phyloP scores from a whole-genome alignment of 1,140 invertebrate species.

The Hermatobates lingyangjiaoensis region DNA sequence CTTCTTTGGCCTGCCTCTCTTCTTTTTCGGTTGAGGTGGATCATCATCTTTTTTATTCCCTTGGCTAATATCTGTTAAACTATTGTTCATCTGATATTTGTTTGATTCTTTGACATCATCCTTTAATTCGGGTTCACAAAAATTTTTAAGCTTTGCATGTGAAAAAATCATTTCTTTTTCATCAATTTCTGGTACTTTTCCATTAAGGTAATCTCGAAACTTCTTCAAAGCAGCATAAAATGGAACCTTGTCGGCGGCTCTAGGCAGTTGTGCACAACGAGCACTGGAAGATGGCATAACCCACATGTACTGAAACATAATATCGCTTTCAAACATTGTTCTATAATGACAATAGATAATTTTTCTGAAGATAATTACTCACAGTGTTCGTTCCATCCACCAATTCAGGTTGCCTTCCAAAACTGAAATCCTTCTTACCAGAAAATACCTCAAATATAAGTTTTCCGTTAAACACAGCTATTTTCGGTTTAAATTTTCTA shows the following conservation, averaged over 20 bases:
- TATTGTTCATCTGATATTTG: slow-evolving; percentile 9
- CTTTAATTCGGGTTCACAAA: slow-evolving; percentile 21
- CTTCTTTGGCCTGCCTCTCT: slow-evolving; percentile 68
- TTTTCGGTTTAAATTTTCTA: slow-evolving; percentile 81
- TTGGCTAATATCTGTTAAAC: slow-evolving; percentile 27
- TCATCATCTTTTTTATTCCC: slow-evolving; percentile 22
- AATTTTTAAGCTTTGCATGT: slow-evolving; percentile 43
- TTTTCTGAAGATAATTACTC: slow-evolving; percentile 25
- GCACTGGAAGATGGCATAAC: slow-evolving; percentile 97
- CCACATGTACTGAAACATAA: slow-evolving; percentile 72
- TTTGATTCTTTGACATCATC: slow-evolving; percentile 22
- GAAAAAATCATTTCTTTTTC: slow-evolving; percentile 84
- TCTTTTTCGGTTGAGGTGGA: slow-evolving; percentile 46
- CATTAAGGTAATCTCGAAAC: slow-evolving; percentile 85
- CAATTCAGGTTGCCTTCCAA: slow-evolving; percentile 82
- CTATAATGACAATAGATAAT: slow-evolving; percentile 13
- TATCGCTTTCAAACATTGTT: too few relatives aligned
- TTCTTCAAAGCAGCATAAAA: slow-evolving; percentile 90
- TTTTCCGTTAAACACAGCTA: slow-evolving; percentile 96
- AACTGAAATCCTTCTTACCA: slow-evolving; percentile 91
- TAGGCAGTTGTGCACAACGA: slow-evolving; percentile 81
- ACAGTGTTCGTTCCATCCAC: slow-evolving; percentile 87
- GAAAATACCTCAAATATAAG: slow-evolving; percentile 94
- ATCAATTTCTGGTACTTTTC: slow-evolving; percentile 65
- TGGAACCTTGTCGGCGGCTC: slow-evolving; percentile 89